Evolutionary conservation across 53 echinoderm and acorn worm species (phyloP), one percentile per base, ranked within the genome.

Genomic region (Temnopleurus reevesii): DNA sequence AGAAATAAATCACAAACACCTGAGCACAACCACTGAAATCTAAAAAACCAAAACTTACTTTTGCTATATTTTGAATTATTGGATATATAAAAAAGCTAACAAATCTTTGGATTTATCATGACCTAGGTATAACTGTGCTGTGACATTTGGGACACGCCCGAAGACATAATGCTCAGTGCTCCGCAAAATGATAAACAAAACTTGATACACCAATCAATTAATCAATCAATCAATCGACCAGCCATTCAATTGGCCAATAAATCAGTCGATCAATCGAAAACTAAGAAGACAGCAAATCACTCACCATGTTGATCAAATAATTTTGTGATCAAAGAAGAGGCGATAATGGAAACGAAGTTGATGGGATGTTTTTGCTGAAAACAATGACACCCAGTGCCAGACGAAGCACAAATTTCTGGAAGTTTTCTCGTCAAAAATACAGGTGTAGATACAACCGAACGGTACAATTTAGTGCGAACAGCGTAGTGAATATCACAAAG

Each of bases 261-360:
- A 17, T 31, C 63, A 21, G 4, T 17, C 1, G 12, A 12, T 49
- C 9, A 71, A 5, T 35, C 8, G 5, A 26, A 5, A 0, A 7
- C n/a, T 21, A 13, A 43, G 8, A 41, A 5, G 41, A 71, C 33
- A 3, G 1, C 43, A 30, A 21, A n/a, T 38, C 38, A 71, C 71
- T 71, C 71, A 71, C 71, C 71, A 71, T 71, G 21, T n/a, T 71
- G 71, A 41, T 71, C 6, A 36, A n/a, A n/a, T 71, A n/a, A n/a
- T 71, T 38, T 71, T 18, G 12, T 36, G 21, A 71, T 8, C 18
- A 71, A 38, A 17, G 7, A 41, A n/a, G 7, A 71, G 71, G 7
- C 41, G 71, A 71, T 38, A 24, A 56, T n/a, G 56, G 24, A 23
- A 41, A 71, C 0, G 13, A 21, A 29, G 17, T 13, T 29, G 38